Percentiles rank a stretch among this genome's conserved stretches.
Evolutionary conservation across 37 sponge, comb jelly and placozoan species (phyloP).

Genomic region (Ephydatia muelleri): DNA sequence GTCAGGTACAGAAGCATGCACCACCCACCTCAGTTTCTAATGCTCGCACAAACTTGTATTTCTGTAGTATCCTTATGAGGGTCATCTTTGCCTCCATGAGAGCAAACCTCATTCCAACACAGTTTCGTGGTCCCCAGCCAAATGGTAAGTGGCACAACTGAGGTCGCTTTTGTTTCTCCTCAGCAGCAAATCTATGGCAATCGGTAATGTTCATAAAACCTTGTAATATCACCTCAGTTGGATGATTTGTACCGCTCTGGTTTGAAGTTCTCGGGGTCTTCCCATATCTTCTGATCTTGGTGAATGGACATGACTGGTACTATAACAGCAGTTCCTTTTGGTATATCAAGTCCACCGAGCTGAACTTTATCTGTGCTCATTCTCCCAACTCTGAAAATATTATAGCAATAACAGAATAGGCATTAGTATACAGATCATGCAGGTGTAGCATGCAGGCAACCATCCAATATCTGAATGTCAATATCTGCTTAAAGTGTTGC

Average conservation of each 20-base stretch:
- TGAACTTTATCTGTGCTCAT: too few species aligned
- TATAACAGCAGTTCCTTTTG: constrained; percentile 15
- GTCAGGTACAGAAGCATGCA: too few species aligned
- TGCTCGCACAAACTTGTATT: constrained; percentile 42
- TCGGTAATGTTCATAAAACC: background rate
- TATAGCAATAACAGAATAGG: too few species aligned
- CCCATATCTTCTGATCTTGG: constrained; percentile 52
- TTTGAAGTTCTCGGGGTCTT: constrained; percentile 55
- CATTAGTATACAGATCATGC: too few species aligned
- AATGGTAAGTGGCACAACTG: constrained; percentile 60
- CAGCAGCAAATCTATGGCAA: constrained; percentile 51
- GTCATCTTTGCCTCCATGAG: constrained; percentile 73
- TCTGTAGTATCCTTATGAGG: constrained; percentile 42
- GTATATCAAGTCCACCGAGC: background rate
- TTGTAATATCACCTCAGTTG: background rate
- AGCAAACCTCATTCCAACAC: constrained; percentile 77
- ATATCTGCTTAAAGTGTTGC: too few species aligned
- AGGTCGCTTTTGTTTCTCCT: constrained; percentile 48
- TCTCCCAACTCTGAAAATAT: too few species aligned
- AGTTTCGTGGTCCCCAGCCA: constrained; percentile 69
- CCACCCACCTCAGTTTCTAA: constrained; percentile 57
- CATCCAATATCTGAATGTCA: too few species aligned
- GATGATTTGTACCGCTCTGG: constrained; percentile 33
- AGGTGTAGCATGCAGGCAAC: too few species aligned
- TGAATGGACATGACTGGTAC: constrained; percentile 41